Evolutionary conservation across 1,140 invertebrate genomes (phyloP).

Genomic region (Dufourea novaeangliae): DNA sequence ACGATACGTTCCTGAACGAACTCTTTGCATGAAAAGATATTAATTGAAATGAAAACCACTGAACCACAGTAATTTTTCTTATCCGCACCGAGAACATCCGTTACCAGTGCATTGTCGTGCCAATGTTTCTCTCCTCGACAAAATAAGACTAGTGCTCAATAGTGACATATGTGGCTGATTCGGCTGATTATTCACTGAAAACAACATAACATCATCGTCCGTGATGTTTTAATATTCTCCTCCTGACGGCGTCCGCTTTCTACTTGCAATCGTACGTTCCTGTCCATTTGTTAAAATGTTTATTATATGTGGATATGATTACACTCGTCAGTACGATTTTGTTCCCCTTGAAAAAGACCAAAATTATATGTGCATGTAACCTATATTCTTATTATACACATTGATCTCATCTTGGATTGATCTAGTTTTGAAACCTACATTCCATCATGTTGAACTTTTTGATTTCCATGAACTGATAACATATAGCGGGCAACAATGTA

Average conservation of each 20-base stretch:
- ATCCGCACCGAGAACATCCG: conserved; percentile 11
- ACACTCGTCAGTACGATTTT: too few relatives aligned
- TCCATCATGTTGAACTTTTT: background rate
- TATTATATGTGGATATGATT: background rate
- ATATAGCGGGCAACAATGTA: too few relatives aligned
- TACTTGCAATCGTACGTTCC: conserved; percentile 37
- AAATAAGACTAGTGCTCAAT: conserved; percentile 38
- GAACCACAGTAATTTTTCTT: conserved; percentile 29
- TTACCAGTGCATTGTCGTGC: background rate
- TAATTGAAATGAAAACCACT: conserved; percentile 14
- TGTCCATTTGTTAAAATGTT: background rate
- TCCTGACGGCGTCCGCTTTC: background rate
- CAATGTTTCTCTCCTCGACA: conserved; percentile 18
- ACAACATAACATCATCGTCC: background rate
- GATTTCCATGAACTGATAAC: background rate
- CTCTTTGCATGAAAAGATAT: background rate
- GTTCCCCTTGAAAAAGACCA: background rate
- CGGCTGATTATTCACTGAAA: conserved; percentile 29
- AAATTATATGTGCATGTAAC: conserved; percentile 1
- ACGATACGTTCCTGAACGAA: background rate
- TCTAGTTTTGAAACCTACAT: background rate
- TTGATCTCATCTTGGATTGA: background rate
- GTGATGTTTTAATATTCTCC: conserved; percentile 25
- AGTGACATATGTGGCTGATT: conserved; percentile 34
- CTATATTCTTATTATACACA: conserved; percentile 3